Conservation (phyloP, 2,888 invertebrate species). For the Orthosia gracilis region DNA sequence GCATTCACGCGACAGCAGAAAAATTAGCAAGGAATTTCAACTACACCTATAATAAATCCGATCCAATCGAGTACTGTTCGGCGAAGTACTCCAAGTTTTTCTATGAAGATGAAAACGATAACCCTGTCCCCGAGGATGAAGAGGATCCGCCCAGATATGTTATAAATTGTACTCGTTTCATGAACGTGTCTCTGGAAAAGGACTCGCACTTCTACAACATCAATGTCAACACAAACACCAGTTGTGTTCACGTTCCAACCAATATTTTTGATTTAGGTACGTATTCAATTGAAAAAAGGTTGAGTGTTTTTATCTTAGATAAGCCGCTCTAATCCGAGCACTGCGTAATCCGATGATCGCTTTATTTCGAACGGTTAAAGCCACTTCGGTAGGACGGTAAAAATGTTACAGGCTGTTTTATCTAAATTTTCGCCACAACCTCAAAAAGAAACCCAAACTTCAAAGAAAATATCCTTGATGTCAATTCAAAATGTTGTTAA, state of each 20-base stretch:
- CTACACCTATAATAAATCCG: slow-evolving; percentile 79
- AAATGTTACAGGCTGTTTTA: background rate
- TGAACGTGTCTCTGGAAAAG: slow-evolving; percentile 91
- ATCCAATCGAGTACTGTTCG: slow-evolving; percentile 93
- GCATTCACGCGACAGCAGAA: slow-evolving; percentile 95
- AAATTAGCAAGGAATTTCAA: slow-evolving; percentile 92
- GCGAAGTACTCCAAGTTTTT: slow-evolving; percentile 94
- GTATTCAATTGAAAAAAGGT: slow-evolving; percentile 79
- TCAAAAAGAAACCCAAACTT: too few relatives aligned
- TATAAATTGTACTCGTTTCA: slow-evolving; percentile 82
- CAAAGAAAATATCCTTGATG: too few relatives aligned
- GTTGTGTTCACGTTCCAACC: slow-evolving; percentile 98
- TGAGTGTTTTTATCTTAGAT: background rate
- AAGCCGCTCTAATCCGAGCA: background rate
- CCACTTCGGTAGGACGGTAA: background rate
- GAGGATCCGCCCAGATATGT: slow-evolving; percentile 77
- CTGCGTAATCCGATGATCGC: slow-evolving; percentile 17
- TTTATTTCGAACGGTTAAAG: background rate
- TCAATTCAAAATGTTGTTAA: too few relatives aligned
- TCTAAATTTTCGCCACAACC: too few relatives aligned
- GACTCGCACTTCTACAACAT: slow-evolving; percentile 97
- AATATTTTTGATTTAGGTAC: slow-evolving; percentile 97
- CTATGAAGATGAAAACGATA: slow-evolving; percentile 71
- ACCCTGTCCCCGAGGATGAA: slow-evolving; percentile 38
- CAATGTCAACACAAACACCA: slow-evolving; percentile 94